These are phyloP conservation scores for Lethenteron camtschaticum DNA, from an alignment of 2,113 vertebrate genomes.

Conservation along the genomic window DNA sequence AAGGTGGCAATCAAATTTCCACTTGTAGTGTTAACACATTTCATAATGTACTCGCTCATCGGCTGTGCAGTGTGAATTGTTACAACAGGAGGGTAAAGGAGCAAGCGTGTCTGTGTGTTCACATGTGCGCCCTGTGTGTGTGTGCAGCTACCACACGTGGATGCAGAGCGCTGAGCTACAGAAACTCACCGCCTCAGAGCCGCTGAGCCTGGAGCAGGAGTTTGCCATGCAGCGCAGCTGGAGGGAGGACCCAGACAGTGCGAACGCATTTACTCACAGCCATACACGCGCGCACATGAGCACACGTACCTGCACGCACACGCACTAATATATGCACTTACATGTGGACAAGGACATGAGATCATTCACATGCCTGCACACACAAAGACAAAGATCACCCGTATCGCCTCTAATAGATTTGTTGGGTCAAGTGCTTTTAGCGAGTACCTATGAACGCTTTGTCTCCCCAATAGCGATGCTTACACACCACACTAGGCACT, in stretches of 20 bases:
- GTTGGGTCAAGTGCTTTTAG: too few relatives aligned
- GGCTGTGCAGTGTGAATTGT: too few relatives aligned
- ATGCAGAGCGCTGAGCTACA: conserved; percentile 69
- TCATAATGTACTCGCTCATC: too few relatives aligned
- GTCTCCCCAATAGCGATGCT: too few relatives aligned
- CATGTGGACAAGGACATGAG: too few relatives aligned
- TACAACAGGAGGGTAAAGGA: too few relatives aligned
- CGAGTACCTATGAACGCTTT: too few relatives aligned
- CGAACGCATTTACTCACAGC: conserved; percentile 14
- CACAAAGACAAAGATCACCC: not conserved
- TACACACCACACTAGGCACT: too few relatives aligned
- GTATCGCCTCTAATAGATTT: not conserved
- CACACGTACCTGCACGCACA: not conserved
- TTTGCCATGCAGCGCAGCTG: conserved; percentile 70
- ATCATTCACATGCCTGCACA: not conserved
- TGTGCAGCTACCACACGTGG: conserved; percentile 67
- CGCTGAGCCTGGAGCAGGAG: conserved; percentile 67
- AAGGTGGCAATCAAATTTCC: too few relatives aligned
- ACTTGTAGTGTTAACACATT: too few relatives aligned
- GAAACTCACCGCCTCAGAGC: conserved; percentile 63
- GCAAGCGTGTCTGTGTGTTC: too few relatives aligned
- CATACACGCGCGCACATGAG: not conserved
- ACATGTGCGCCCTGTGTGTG: too few relatives aligned
- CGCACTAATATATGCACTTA: not conserved
- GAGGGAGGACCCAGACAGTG: conserved; percentile 61